Conservation (phyloP, 92 coral and sea anemone species). For the Palythoa grandiflora region DNA sequence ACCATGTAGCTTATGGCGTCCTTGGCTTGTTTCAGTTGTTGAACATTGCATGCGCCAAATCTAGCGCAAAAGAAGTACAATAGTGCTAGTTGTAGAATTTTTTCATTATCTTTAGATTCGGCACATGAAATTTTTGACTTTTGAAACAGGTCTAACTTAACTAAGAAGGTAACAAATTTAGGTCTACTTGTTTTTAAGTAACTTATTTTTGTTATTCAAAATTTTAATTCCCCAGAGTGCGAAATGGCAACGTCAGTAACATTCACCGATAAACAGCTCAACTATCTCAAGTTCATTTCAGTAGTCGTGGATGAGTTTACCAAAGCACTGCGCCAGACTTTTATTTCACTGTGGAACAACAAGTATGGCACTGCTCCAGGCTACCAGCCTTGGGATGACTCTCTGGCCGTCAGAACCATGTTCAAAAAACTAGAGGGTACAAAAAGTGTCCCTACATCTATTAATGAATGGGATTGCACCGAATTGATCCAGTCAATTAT, state of each 20-base stretch:
- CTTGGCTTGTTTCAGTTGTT: no score
- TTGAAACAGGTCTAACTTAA: no score
- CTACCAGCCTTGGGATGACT: conserved; percentile 71
- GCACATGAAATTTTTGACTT: not conserved
- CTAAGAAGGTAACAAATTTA: no score
- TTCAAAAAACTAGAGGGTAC: conserved; percentile 23
- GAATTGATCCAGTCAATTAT: conserved; percentile 42
- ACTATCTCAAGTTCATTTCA: conserved; percentile 63
- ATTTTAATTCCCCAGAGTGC: not conserved
- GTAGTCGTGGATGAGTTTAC: conserved; percentile 68
- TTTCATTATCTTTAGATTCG: no score
- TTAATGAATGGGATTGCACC: conserved; percentile 53
- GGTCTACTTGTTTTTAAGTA: no score
- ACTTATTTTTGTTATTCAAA: no score
- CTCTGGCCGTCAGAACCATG: conserved; percentile 54
- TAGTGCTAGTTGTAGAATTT: no score
- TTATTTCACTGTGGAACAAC: conserved; percentile 67
- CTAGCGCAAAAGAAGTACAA: not conserved
- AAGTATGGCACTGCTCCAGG: conserved; percentile 45
- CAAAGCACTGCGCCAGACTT: conserved; percentile 60
- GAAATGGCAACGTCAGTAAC: conserved; percentile 41
- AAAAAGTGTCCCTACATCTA: not conserved
- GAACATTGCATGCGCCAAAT: not conserved
- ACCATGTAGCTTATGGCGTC: no score
- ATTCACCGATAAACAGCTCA: conserved; percentile 50